Evolutionary conservation across 2,888 invertebrate species (phyloP).

Genomic region (Habroteleia sp.): DNA sequence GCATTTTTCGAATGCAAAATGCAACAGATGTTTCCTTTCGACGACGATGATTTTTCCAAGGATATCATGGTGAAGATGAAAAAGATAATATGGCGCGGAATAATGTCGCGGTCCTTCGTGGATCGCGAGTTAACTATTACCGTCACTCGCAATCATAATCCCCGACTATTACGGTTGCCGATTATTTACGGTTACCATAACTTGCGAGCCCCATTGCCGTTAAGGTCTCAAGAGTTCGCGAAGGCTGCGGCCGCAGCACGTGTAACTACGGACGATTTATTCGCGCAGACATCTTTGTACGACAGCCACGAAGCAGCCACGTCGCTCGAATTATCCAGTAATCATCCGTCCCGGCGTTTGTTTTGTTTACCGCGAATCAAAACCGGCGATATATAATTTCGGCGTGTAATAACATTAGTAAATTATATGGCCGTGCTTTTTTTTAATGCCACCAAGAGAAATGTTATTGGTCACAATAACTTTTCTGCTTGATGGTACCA

Average conservation of each 20-base stretch:
- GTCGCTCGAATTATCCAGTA: constrained; percentile 52
- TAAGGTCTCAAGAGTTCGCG: constrained; percentile 67
- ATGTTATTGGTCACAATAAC: constrained; percentile 10
- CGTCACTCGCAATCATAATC: constrained; percentile 60
- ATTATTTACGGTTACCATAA: constrained; percentile 77
- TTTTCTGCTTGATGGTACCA: background rate
- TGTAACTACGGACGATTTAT: constrained; percentile 71
- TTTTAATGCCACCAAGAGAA: constrained; percentile 16
- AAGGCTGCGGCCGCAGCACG: constrained; percentile 58
- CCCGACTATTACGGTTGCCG: constrained; percentile 68
- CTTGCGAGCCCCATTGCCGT: constrained; percentile 69
- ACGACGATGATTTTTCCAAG: constrained; percentile 1
- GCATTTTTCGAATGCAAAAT: background rate
- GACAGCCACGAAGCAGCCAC: constrained; percentile 47
- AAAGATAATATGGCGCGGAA: constrained; percentile 24
- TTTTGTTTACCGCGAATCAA: constrained; percentile 43
- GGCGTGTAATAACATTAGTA: constrained; percentile 35
- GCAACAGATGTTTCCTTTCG: background rate
- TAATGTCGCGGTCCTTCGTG: constrained; percentile 33
- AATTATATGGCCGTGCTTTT: constrained; percentile 19
- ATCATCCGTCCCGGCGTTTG: constrained; percentile 48
- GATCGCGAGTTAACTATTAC: constrained; percentile 42
- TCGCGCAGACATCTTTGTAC: constrained; percentile 61
- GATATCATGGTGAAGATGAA: constrained; percentile 8
- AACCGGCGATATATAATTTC: constrained; percentile 34